Evolutionary conservation across 2,797 vertebrate species (phyloP).

Genomic region (Petrocephalus schoutedeni): DNA sequence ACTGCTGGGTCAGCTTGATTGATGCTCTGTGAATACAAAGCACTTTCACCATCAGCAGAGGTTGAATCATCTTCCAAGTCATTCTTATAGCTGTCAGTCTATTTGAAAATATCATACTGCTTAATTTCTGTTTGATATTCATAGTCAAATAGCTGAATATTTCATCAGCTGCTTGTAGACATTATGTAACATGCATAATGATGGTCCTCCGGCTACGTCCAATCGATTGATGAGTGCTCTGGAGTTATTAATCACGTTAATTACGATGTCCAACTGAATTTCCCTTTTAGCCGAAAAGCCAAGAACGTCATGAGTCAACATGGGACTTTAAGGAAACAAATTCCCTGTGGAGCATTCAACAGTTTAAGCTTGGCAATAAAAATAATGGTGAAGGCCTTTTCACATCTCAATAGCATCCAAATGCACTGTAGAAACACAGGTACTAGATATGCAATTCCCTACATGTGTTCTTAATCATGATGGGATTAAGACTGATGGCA

Average conservation of each 20-base stretch:
- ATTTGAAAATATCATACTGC: slow-evolving; percentile 1
- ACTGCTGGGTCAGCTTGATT: background rate
- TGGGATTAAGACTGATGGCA: background rate
- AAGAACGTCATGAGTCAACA: background rate
- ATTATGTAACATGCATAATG: background rate
- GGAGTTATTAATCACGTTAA: background rate
- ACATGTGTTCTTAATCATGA: background rate
- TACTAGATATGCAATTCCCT: background rate
- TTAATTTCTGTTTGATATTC: background rate
- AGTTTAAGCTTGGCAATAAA: background rate
- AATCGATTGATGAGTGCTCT: background rate
- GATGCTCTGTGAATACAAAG: background rate
- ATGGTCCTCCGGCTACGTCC: background rate
- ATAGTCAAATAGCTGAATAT: background rate
- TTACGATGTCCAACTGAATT: slow-evolving; percentile 4
- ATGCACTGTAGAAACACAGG: background rate
- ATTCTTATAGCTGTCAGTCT: background rate
- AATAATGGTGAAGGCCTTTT: background rate
- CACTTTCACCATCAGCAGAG: background rate
- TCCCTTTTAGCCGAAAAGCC: background rate
- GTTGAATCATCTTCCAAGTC: background rate
- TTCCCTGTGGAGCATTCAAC: background rate
- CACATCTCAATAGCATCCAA: background rate
- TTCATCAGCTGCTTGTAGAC: background rate
- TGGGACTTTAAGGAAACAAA: background rate